phyloP scores from a whole-genome alignment of 2,113 vertebrate species.

The Gymnorhina tibicen region DNA sequence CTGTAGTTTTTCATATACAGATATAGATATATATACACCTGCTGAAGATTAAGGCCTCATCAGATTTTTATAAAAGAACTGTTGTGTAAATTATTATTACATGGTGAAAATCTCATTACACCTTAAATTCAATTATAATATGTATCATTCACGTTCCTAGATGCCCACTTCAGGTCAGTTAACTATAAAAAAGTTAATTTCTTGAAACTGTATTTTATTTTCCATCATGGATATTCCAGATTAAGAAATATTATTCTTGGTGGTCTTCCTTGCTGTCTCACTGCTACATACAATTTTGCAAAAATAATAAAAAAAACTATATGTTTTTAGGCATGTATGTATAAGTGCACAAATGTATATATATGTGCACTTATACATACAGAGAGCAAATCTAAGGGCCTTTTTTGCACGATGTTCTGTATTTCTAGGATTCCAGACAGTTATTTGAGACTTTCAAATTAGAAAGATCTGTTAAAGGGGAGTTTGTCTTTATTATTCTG shows the following conservation, averaged over 20 bases:
- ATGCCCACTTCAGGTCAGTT: not conserved
- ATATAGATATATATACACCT: no score
- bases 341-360: not conserved
- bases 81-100: not conserved
- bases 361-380: not conserved
- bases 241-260: not conserved
- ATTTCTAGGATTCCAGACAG: conserved; percentile 47
- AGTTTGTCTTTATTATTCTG: conserved; percentile 60
- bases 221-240: not conserved
- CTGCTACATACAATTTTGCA: not conserved
- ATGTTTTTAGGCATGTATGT: not conserved
- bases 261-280: not conserved
- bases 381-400: not conserved
- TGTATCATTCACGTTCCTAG: not conserved
- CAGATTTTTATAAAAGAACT: not conserved
- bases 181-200: not conserved
- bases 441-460: conserved; percentile 21
- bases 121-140: not conserved
- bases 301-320: not conserved
- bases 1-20: not conserved
- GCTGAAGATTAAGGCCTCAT: not conserved
- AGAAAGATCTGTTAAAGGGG: conserved; percentile 39
- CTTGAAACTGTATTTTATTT: not conserved
- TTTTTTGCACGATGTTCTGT: not conserved
- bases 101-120: not conserved